These are phyloP conservation scores for Pantala flavescens DNA, from an alignment of 1,140 invertebrate species.

Conservation along the genomic window DNA sequence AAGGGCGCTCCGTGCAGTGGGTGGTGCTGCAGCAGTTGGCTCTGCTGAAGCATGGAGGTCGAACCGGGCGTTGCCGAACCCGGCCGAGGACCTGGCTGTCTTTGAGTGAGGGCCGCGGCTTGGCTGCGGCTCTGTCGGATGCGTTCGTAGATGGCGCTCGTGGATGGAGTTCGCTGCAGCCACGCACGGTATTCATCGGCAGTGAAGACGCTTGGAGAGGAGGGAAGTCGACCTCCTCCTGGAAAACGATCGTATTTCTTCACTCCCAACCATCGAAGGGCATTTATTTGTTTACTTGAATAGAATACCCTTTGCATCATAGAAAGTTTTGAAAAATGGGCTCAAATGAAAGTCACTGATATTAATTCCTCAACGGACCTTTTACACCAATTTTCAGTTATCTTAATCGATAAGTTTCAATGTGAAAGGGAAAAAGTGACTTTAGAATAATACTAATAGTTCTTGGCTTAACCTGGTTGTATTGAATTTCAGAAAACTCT, in stretches of 20 bases:
- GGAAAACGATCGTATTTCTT: too few species aligned
- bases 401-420: too few species aligned
- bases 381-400: too few species aligned
- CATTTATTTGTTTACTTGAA: constrained; percentile 15
- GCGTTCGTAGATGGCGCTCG: constrained; percentile 83
- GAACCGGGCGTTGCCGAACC: background rate
- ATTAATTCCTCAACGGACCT: too few species aligned
- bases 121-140: constrained; percentile 52
- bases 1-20: background rate
- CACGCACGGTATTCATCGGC: constrained; percentile 84
- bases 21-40: background rate
- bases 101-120: constrained; percentile 49
- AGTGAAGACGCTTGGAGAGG: constrained; percentile 68
- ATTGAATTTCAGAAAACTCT: too few species aligned
- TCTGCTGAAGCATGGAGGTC: background rate
- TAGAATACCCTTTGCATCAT: background rate
- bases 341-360: background rate
- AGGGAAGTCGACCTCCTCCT: constrained; percentile 44
- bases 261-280: too few species aligned
- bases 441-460: too few species aligned
- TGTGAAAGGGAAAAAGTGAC: too few species aligned
- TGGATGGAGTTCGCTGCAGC: constrained; percentile 79
- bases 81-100: constrained; percentile 34
- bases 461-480: too few species aligned
- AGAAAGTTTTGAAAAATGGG: constrained; percentile 18